A percentile compares a stretch with the other conserved stretches of the same genome.
phyloP scores from a whole-genome alignment of 1,140 invertebrate genomes.

The Nylanderia fulva region DNA sequence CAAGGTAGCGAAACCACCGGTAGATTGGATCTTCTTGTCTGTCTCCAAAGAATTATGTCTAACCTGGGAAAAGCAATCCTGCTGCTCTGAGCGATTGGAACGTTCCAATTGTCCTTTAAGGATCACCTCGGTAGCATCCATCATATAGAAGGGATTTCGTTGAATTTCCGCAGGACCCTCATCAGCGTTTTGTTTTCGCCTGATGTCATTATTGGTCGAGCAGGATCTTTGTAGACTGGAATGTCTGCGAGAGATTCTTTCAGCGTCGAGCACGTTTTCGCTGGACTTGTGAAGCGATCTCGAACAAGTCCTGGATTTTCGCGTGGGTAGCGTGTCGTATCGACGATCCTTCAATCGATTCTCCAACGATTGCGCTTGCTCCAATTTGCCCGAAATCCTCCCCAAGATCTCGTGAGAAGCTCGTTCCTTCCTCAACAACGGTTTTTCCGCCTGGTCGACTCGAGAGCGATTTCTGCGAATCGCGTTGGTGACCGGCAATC shows the following conservation, averaged over 20 bases:
- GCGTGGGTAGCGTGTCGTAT: constrained; percentile 80
- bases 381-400: neutral
- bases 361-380: neutral
- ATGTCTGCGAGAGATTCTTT: constrained; percentile 52
- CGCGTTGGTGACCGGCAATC: constrained; percentile 64
- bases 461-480: constrained; percentile 73
- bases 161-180: neutral
- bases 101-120: constrained; percentile 71
- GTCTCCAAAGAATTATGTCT: constrained; percentile 74
- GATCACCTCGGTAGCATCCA: constrained; percentile 83
- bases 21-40: constrained; percentile 34
- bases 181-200: constrained; percentile 33
- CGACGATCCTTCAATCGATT: constrained; percentile 61
- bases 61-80: constrained; percentile 56
- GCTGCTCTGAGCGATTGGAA: constrained; percentile 35
- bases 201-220: constrained; percentile 71
- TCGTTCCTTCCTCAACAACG: constrained; percentile 3
- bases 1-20: constrained; percentile 77
- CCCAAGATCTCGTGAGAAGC: neutral
- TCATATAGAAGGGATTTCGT: constrained; percentile 52
- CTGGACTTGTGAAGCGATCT: constrained; percentile 80
- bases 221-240: constrained; percentile 67
- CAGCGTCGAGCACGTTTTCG: constrained; percentile 79
- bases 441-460: constrained; percentile 64
- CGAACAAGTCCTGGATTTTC: constrained; percentile 66